These are phyloP conservation scores for Cassiopea andromeda DNA, from an alignment of 30 jellyfish, hydroid and myxozoan species.

Conservation along the genomic window DNA sequence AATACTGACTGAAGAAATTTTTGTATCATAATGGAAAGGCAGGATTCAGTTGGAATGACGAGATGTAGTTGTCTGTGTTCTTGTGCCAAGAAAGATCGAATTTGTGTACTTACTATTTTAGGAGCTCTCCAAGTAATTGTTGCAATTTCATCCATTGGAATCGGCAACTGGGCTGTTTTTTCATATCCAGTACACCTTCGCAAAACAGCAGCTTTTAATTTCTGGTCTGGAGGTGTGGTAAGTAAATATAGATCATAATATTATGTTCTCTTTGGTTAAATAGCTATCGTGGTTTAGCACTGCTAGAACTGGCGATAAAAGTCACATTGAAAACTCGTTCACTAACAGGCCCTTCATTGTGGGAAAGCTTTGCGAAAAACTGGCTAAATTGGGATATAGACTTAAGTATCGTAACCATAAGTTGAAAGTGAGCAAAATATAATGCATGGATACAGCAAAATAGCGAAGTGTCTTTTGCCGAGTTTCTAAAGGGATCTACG, in stretches of 20 bases:
- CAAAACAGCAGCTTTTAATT: conserved; percentile 64
- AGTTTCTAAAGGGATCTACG: neutral
- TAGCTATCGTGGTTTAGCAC: neutral
- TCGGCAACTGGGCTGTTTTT: conserved; percentile 72
- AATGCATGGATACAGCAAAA: too few species aligned
- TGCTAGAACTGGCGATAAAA: too few species aligned
- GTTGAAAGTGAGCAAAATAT: too few species aligned
- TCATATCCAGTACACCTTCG: conserved; percentile 62
- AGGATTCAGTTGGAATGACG: conserved; percentile 1
- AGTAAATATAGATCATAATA: neutral
- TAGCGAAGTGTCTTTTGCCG: too few species aligned
- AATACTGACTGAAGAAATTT: neutral
- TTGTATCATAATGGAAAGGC: neutral
- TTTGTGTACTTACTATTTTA: conserved; percentile 44
- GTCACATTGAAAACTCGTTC: too few species aligned
- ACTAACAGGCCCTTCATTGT: too few species aligned
- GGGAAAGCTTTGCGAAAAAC: too few species aligned
- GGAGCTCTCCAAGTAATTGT: conserved; percentile 56
- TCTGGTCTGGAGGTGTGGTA: conserved; percentile 72
- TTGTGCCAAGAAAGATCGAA: conserved; percentile 56
- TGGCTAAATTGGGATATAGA: too few species aligned
- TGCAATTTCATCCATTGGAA: conserved; percentile 55
- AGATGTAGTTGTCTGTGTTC: conserved; percentile 48
- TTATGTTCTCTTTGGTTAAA: neutral
- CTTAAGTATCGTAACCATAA: too few species aligned